A percentile compares a stretch with the other conserved stretches of the same genome.
Evolutionary conservation across 2,113 vertebrate genomes (phyloP).

Genomic region (Sinocyclocheilus rhinocerous): DNA sequence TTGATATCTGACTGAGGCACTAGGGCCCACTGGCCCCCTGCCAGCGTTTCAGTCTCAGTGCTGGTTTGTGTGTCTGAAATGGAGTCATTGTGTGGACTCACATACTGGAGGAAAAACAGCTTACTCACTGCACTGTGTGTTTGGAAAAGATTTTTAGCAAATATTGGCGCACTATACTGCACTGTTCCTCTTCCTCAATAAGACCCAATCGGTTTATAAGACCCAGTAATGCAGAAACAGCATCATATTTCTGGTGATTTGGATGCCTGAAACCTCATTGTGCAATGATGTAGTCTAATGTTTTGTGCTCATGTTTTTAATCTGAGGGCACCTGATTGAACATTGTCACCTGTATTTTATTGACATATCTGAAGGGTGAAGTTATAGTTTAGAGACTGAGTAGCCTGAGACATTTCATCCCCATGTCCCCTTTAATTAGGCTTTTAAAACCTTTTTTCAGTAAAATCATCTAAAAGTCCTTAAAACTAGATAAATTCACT

Average conservation of each 20-base stretch:
- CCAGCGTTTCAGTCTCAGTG: slow-evolving; percentile 46
- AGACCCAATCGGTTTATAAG: slow-evolving; percentile 67
- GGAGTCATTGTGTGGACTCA: slow-evolving; percentile 56
- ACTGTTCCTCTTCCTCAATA: slow-evolving; percentile 71
- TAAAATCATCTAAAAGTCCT: neutral
- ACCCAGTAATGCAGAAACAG: slow-evolving; percentile 68
- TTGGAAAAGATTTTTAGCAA: slow-evolving; percentile 78
- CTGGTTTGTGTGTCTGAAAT: slow-evolving; percentile 51
- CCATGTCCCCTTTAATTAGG: neutral
- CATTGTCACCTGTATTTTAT: neutral
- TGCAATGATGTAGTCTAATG: slow-evolving; percentile 34
- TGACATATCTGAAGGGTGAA: neutral
- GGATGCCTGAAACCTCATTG: slow-evolving; percentile 44
- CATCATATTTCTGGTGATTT: slow-evolving; percentile 53
- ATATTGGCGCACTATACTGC: slow-evolving; percentile 74
- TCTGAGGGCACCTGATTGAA: neutral
- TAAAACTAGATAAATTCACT: neutral
- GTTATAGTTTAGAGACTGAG: neutral
- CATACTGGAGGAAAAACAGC: slow-evolving; percentile 52
- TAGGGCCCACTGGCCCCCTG: slow-evolving; percentile 42
- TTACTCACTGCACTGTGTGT: slow-evolving; percentile 65
- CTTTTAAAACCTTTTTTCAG: neutral
- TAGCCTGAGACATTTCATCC: neutral
- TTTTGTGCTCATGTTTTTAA: neutral
- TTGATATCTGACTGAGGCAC: slow-evolving; percentile 48